These are phyloP conservation scores for Drosophila subpulchrella DNA, from an alignment of 1,140 invertebrate genomes.

Conservation along the genomic window DNA sequence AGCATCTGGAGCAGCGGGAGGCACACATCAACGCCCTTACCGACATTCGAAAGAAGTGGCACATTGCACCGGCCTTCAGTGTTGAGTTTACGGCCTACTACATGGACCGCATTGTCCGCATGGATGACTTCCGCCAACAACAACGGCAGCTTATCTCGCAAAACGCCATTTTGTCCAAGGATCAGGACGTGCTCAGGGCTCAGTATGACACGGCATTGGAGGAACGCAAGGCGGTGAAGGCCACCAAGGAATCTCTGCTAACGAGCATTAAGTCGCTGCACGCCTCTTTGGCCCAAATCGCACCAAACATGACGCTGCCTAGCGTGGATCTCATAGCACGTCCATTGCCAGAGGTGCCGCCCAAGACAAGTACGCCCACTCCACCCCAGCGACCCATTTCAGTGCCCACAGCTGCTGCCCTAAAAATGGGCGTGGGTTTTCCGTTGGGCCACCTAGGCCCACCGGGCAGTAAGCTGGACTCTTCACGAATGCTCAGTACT, in stretches of 20 bases:
- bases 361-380: conserved; percentile 69
- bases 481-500: conserved; percentile 86
- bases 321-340: conserved; percentile 85
- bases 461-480: conserved; percentile 85
- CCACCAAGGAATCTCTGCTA: conserved; percentile 35
- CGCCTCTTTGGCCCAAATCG: conserved; percentile 69
- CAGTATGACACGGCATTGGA: conserved; percentile 91
- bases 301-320: conserved; percentile 86
- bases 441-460: conserved; percentile 88
- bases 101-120: conserved; percentile 92
- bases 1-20: conserved; percentile 91
- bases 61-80: conserved; percentile 95
- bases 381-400: conserved; percentile 85
- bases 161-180: conserved; percentile 89
- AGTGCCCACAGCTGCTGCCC: conserved; percentile 91
- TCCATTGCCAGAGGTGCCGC: conserved; percentile 47
- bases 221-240: conserved; percentile 61
- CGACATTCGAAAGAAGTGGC: conserved; percentile 96
- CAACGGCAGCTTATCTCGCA: conserved; percentile 91
- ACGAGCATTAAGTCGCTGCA: conserved; percentile 42
- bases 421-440: conserved; percentile 93
- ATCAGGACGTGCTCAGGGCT: conserved; percentile 90
- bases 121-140: conserved; percentile 91
- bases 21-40: conserved; percentile 91
- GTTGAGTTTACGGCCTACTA: conserved; percentile 98